Evolutionary conservation across 2,888 invertebrate species (phyloP).

Genomic region (Xanthostigma xanthostigma): DNA sequence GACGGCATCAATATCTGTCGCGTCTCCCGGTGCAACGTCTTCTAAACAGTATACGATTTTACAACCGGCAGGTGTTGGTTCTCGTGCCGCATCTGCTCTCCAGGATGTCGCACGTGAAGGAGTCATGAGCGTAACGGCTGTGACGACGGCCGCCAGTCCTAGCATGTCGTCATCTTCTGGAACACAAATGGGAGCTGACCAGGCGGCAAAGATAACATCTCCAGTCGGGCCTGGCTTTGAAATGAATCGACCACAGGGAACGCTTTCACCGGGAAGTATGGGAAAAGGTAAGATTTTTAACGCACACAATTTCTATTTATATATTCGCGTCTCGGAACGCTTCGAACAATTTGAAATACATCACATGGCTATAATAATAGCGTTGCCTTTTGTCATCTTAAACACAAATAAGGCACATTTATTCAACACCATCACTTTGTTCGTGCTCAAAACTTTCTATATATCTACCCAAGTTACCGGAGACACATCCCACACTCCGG

Average conservation of each 20-base stretch:
- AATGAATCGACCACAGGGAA: slow-evolving; percentile 31
- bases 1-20: slow-evolving; percentile 16
- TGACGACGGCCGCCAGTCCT: slow-evolving; percentile 25
- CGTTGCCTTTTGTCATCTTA: no score
- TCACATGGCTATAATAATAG: no score
- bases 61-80: slow-evolving; percentile 68
- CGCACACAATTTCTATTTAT: background rate
- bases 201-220: slow-evolving; percentile 21
- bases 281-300: slow-evolving; percentile 50
- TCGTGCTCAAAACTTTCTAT: slow-evolving; percentile 4
- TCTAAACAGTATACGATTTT: slow-evolving; percentile 78
- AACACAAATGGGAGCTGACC: slow-evolving; percentile 22
- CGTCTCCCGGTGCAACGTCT: slow-evolving; percentile 28
- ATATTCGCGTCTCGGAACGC: background rate
- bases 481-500: no score
- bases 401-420: no score
- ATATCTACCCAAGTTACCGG: background rate
- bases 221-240: slow-evolving; percentile 9
- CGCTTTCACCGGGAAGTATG: slow-evolving; percentile 61
- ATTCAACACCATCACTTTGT: slow-evolving; percentile 4
- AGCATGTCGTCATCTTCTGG: slow-evolving; percentile 3
- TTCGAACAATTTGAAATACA: no score
- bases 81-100: slow-evolving; percentile 65
- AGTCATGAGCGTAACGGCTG: slow-evolving; percentile 42
- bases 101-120: slow-evolving; percentile 58